Conservation (phyloP, 2,888 invertebrate genomes). For the Scaptomyza tumidula region DNA sequence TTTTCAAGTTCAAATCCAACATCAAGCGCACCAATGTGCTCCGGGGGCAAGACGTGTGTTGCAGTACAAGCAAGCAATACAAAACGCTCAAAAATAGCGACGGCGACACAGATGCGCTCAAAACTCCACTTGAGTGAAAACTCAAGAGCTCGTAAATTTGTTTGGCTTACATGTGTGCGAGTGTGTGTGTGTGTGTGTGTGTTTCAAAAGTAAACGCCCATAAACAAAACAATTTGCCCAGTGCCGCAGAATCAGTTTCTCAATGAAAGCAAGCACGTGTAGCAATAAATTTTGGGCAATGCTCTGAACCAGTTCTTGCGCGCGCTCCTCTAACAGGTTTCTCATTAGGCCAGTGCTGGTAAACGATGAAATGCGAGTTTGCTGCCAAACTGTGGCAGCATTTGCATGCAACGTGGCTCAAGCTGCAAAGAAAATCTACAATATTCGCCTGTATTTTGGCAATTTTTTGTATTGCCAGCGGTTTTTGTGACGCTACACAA, state of each 20-base stretch:
- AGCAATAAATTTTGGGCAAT: constrained; percentile 65
- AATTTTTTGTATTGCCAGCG: constrained; percentile 41
- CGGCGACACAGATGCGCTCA: constrained; percentile 22
- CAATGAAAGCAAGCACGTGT: constrained; percentile 80
- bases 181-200: constrained; percentile 13
- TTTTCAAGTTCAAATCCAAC: constrained; percentile 76
- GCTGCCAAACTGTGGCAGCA: constrained; percentile 16
- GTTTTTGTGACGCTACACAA: constrained; percentile 49
- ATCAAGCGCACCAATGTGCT: constrained; percentile 48
- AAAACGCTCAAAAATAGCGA: constrained; percentile 26
- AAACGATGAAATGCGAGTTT: background rate
- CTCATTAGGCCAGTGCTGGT: constrained; percentile 73
- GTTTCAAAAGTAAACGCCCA: constrained; percentile 83
- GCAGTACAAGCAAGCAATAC: constrained; percentile 1
- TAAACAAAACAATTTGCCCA: constrained; percentile 81
- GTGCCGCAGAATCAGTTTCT: constrained; percentile 65
- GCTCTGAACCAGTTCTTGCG: constrained; percentile 62
- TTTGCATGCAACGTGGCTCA: constrained; percentile 10
- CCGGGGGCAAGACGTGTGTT: constrained; percentile 3
- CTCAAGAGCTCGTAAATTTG: constrained; percentile 71
- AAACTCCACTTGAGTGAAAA: constrained; percentile 45
- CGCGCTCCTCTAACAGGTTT: constrained; percentile 76
- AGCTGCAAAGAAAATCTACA: constrained; percentile 15
- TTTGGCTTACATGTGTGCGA: background rate
- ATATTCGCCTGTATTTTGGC: constrained; percentile 37